A percentile compares a stretch with the other conserved stretches of the same genome.
phyloP scores from a whole-genome alignment of 2,113 vertebrate genomes.

The Tragelaphus scriptus region DNA sequence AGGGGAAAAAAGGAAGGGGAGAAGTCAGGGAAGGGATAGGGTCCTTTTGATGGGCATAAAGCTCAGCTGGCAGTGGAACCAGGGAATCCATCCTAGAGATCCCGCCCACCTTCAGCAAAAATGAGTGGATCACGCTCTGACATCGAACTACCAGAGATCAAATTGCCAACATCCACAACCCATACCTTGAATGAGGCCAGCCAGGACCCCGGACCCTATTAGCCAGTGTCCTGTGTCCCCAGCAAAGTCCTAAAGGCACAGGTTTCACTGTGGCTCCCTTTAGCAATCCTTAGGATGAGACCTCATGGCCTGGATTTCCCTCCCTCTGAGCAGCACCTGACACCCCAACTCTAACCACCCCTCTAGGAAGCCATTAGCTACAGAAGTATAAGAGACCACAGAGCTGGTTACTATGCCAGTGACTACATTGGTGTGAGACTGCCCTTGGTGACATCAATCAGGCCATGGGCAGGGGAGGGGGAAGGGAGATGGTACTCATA shows the following conservation, averaged over 20 bases:
- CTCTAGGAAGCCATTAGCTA: background rate
- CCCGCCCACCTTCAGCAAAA: background rate
- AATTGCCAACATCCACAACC: background rate
- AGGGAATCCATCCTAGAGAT: background rate
- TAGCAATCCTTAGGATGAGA: background rate
- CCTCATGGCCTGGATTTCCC: background rate
- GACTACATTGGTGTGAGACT: background rate
- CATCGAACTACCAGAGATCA: background rate
- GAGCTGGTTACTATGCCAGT: background rate
- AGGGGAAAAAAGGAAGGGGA: background rate
- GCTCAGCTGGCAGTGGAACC: background rate
- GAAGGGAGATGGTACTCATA: background rate
- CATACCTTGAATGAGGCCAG: background rate
- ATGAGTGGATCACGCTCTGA: background rate
- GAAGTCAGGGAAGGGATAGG: background rate
- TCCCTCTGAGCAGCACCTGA: background rate
- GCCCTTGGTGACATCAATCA: background rate
- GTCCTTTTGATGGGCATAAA: background rate
- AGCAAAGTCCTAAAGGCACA: background rate
- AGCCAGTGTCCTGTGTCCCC: background rate
- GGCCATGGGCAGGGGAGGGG: background rate
- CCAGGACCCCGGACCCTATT: background rate
- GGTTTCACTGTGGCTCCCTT: background rate
- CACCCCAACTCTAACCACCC: background rate
- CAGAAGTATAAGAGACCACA: background rate